These are phyloP conservation scores for Cylloceria caligata DNA, from an alignment of 2,888 invertebrate genomes.

Conservation along the genomic window DNA sequence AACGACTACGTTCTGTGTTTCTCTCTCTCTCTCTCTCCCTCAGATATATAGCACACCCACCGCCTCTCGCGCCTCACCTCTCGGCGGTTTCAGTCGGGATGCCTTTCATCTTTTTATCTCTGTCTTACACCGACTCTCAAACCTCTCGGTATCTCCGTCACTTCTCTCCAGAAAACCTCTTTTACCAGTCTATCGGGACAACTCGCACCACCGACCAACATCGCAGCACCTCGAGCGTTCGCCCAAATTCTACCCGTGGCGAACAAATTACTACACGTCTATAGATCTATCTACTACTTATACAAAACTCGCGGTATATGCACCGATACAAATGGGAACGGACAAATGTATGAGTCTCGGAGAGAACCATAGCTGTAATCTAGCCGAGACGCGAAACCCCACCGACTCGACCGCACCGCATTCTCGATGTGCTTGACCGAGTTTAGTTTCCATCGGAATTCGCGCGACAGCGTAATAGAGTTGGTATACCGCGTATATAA, in stretches of 20 bases:
- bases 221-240: conserved; percentile 32
- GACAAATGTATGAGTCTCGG: background rate
- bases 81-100: conserved; percentile 54
- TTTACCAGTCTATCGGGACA: conserved; percentile 19
- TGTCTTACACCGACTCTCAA: conserved; percentile 20
- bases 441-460: background rate
- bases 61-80: conserved; percentile 35
- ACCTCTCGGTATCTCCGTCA: conserved; percentile 44
- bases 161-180: conserved; percentile 14
- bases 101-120: conserved; percentile 65
- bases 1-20: conserved; percentile 34
- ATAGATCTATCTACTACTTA: conserved; percentile 10
- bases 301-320: background rate
- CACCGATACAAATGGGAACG: background rate
- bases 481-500: conserved; percentile 10
- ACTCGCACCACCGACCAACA: conserved; percentile 8
- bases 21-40: conserved; percentile 28
- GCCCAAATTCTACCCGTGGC: conserved; percentile 58
- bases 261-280: conserved; percentile 63
- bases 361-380: background rate
- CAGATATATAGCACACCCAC: conserved; percentile 14
- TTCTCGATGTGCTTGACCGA: conserved; percentile 20
- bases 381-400: conserved; percentile 25
- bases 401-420: background rate
- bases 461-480: conserved; percentile 16